Percentiles rank a stretch among this genome's conserved stretches.
These are phyloP conservation scores for Psittacula derbiana DNA, from an alignment of 2,797 vertebrate species.

Conservation along the genomic window DNA sequence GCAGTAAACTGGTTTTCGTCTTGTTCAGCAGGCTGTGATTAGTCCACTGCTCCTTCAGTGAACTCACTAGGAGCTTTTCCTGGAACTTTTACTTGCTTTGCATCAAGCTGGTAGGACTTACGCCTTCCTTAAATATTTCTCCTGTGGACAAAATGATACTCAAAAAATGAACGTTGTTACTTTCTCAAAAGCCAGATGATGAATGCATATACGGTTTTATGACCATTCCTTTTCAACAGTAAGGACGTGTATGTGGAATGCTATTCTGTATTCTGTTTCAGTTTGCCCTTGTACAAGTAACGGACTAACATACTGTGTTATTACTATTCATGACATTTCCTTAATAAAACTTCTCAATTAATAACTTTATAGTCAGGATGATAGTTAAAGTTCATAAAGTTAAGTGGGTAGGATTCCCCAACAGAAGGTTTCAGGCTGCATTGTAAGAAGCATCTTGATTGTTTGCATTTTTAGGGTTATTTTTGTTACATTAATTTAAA, in stretches of 20 bases:
- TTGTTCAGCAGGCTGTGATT: neutral
- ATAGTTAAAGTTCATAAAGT: constrained; percentile 49
- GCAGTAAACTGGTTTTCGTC: neutral
- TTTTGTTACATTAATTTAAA: constrained; percentile 51
- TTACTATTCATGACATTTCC: constrained; percentile 37
- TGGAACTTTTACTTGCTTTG: neutral
- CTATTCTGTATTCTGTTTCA: neutral
- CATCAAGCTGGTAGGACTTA: neutral
- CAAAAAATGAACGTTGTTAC: neutral
- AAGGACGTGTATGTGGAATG: neutral
- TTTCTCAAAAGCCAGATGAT: neutral
- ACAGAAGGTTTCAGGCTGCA: constrained; percentile 34
- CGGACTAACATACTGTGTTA: neutral
- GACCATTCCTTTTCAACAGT: neutral
- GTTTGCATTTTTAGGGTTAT: constrained; percentile 44
- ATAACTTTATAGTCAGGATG: constrained; percentile 31
- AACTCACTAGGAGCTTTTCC: neutral
- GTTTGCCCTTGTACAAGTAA: constrained; percentile 23
- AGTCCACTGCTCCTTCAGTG: neutral
- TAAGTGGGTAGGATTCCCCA: constrained; percentile 38
- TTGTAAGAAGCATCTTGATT: constrained; percentile 38
- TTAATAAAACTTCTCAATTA: constrained; percentile 56
- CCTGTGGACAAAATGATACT: neutral
- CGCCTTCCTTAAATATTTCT: neutral
- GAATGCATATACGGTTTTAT: neutral